Evolutionary conservation across 2,113 vertebrate species (phyloP).

Genomic region (Xyliphius kryptos): DNA sequence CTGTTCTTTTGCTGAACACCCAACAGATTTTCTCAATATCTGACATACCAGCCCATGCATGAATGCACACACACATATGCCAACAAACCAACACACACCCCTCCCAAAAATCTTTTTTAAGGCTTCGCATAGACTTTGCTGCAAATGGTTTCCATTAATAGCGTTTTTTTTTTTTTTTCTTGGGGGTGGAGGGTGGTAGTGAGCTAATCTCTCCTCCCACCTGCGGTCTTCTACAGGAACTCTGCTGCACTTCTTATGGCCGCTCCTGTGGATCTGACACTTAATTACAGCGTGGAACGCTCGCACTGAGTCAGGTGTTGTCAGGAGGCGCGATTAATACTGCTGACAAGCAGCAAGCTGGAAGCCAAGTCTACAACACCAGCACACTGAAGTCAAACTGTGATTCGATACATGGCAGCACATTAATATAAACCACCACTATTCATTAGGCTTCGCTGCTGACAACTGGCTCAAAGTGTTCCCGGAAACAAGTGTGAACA

Average conservation of each 20-base stretch:
- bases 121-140: constrained; percentile 4
- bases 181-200: too few species aligned
- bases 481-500: constrained; percentile 16
- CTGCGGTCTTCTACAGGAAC: constrained; percentile 36
- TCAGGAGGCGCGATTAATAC: constrained; percentile 36
- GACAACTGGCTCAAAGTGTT: constrained; percentile 19
- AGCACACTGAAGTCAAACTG: constrained; percentile 20
- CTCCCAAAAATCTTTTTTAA: too few species aligned
- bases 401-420: constrained; percentile 22
- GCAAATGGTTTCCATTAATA: constrained; percentile 34
- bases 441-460: constrained; percentile 27
- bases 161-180: constrained; percentile 16
- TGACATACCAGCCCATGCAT: constrained; percentile 25
- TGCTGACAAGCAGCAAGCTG: constrained; percentile 26
- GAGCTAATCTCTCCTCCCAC: constrained; percentile 34
- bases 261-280: constrained; percentile 36
- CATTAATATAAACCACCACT: constrained; percentile 23
- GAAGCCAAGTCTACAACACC: constrained; percentile 20
- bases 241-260: constrained; percentile 27
- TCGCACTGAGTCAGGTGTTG: constrained; percentile 32
- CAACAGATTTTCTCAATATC: too few species aligned
- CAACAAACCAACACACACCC: too few species aligned
- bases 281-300: constrained; percentile 40
- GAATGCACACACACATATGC: constrained; percentile 1
- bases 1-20: constrained; percentile 22